phyloP scores from a whole-genome alignment of 2,113 vertebrate species.

The Azemiops feae region DNA sequence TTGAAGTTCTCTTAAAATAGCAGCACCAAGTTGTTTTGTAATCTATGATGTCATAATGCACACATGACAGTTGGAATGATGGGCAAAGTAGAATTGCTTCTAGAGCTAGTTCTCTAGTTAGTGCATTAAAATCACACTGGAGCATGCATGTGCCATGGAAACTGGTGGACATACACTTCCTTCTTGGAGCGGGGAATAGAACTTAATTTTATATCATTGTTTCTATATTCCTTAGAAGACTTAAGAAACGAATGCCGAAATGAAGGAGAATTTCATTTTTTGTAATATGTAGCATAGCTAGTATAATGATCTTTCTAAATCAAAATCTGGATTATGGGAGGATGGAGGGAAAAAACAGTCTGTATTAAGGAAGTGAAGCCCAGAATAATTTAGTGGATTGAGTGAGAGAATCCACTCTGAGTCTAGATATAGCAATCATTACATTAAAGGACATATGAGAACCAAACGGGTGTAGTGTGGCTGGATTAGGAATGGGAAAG shows the following conservation, averaged over 20 bases:
- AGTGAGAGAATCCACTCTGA: neutral
- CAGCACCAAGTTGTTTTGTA: neutral
- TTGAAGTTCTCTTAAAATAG: neutral
- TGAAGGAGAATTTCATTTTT: neutral
- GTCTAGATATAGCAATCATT: neutral
- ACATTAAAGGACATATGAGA: neutral
- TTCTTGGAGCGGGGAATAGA: neutral
- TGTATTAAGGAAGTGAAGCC: neutral
- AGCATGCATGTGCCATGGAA: neutral
- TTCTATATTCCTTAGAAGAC: neutral
- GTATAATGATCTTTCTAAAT: neutral
- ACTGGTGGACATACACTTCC: neutral
- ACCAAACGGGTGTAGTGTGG: neutral
- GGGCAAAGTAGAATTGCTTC: neutral
- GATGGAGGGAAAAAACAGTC: neutral
- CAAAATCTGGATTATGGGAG: neutral
- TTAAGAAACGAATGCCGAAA: neutral
- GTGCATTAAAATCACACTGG: neutral
- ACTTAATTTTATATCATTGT: neutral
- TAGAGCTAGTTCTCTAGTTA: neutral
- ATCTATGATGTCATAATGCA: slow-evolving; percentile 20
- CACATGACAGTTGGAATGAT: too few species aligned
- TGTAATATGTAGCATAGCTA: neutral
- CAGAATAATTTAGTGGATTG: neutral
- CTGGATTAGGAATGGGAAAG: neutral